Base-by-base conservation (phyloP, 2,797 vertebrate species). In the Acanthurus tractus region DNA sequence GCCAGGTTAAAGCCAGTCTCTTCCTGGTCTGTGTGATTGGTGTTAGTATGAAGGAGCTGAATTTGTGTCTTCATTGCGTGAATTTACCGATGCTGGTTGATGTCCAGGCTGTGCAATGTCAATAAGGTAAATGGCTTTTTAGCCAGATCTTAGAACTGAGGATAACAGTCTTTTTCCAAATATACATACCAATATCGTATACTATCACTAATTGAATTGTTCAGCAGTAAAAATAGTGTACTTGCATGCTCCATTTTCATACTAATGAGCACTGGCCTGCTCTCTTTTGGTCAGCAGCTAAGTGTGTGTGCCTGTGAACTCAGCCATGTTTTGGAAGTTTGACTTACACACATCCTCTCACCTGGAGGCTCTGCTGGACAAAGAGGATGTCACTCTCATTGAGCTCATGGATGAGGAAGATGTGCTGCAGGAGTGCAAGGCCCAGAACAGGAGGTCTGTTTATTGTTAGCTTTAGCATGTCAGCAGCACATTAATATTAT, bases 271-370 rank as follows among this genome's bases (percentile, higher is more conserved):
- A 49, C 8, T 42, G 7, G n/a, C 17, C 3, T n/a, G 25, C 67
- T 17, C 22, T 79, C 53, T 86, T 79, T 78, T 79, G 38, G 3
- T 76, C 63, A 59, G 14, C 84, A 89, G 83, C 83, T 96, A 78
- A 87, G 88, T 86, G 75, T 83, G 49, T 68, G 72, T 63, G 65
- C 68, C 70, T 42, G 77, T 90, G 84, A 86, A 85, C 3, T 80
- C 90, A 90, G 86, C 90, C 94, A 99, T 99, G 98, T 99, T 99
- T 95, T 99, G 98, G 98, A 99, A 99, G 96, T 99, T 99, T 84
- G 98, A 99, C 85, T 80, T 99, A 88, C 97, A 98, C 90, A 96
- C 96, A 2, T 96, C 97, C 9, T 99, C 98, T 9, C 97, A 99
- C 14, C 95, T 99, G 67, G 98, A 99, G 94, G 97, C 97, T 91